phyloP scores from a whole-genome alignment of 2,797 vertebrate genomes.

The Chrysocyon brachyurus region DNA sequence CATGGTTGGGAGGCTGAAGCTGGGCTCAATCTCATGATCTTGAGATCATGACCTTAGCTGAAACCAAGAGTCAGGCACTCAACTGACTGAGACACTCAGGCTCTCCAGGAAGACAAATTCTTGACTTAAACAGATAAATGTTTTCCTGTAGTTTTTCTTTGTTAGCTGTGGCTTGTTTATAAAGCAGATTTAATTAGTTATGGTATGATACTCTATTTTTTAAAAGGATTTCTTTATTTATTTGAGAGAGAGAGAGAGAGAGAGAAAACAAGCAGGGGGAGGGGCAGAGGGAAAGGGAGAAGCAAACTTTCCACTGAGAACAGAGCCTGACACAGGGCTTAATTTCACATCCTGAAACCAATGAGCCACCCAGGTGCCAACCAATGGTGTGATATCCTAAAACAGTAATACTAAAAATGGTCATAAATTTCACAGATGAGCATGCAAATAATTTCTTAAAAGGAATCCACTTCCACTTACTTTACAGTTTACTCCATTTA shows the following conservation, averaged over 20 bases:
- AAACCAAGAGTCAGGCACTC: too few species aligned
- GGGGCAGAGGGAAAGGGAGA: neutral
- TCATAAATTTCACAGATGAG: neutral
- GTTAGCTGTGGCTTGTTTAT: neutral
- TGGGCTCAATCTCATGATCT: neutral
- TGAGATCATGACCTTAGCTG: neutral
- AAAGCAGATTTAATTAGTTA: neutral
- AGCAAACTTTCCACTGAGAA: neutral
- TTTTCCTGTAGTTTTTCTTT: neutral
- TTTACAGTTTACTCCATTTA: neutral
- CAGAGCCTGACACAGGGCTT: neutral
- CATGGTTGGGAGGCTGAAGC: too few species aligned
- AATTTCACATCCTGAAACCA: neutral
- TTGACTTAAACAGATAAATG: neutral
- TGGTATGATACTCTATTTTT: neutral
- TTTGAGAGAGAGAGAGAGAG: neutral
- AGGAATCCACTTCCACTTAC: neutral
- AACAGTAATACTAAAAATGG: neutral
- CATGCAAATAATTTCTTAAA: neutral
- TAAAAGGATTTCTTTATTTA: neutral
- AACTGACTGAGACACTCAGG: neutral
- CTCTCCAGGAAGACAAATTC: neutral
- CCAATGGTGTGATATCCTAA: neutral
- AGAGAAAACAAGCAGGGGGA: neutral
- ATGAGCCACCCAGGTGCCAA: neutral